Percentiles rank a stretch among this genome's conserved stretches.
phyloP scores from a whole-genome alignment of 2,113 vertebrate genomes.

The Aldabrachelys gigantea region DNA sequence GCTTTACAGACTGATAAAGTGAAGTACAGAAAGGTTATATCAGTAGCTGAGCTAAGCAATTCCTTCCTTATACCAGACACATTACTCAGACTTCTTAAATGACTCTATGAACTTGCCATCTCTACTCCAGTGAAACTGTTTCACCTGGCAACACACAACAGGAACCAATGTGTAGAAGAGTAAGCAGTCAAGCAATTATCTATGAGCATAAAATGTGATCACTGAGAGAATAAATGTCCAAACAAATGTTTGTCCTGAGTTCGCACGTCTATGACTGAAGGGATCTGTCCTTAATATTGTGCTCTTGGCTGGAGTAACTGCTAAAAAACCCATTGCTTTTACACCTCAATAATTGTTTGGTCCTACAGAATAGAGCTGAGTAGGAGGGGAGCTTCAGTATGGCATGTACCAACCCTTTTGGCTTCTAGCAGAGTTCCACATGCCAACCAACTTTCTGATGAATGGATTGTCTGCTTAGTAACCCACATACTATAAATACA shows the following conservation, averaged over 20 bases:
- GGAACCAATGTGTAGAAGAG: not conserved
- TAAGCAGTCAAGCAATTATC: not conserved
- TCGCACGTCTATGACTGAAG: not conserved
- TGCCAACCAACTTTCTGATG: fast-evolving
- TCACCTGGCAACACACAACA: not conserved
- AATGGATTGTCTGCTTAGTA: fast-evolving
- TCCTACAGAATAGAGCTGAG: not conserved
- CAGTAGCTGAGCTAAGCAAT: not conserved
- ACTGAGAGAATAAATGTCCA: not conserved
- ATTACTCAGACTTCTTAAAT: fast-evolving
- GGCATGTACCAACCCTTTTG: not conserved
- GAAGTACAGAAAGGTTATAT: not conserved
- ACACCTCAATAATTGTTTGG: not conserved
- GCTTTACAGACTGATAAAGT: constrained; percentile 19
- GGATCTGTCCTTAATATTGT: not conserved
- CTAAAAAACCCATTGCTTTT: not conserved
- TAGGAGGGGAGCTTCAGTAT: fast-evolving
- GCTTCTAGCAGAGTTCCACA: not conserved
- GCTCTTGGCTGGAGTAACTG: not conserved
- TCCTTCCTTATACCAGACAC: not conserved
- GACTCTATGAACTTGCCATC: not conserved
- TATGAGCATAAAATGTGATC: not conserved
- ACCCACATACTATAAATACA: not conserved
- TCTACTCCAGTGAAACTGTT: not conserved
- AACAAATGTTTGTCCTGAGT: not conserved